Conservation (phyloP, 2,113 vertebrate genomes). For the Caretta caretta region DNA sequence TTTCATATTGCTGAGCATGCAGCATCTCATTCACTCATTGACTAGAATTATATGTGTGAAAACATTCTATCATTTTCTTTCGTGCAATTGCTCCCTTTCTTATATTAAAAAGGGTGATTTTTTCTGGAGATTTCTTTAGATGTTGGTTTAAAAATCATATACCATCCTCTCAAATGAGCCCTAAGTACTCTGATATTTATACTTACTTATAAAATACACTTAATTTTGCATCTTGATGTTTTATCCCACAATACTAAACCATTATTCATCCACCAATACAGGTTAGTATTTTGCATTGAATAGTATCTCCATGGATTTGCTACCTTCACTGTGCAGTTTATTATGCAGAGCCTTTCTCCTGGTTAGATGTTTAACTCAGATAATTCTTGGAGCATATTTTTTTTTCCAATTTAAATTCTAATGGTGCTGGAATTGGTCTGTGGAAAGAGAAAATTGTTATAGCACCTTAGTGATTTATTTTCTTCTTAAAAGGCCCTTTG, state of each 20-base stretch:
- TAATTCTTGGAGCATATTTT: neutral
- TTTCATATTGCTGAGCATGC: neutral
- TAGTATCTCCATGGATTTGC: neutral
- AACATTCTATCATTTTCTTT: neutral
- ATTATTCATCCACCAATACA: neutral
- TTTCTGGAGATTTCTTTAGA: too few relatives aligned
- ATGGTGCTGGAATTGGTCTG: neutral
- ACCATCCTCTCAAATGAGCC: neutral
- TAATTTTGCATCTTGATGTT: neutral
- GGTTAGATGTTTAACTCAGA: neutral
- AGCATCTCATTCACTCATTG: neutral
- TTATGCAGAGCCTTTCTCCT: neutral
- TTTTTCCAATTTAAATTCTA: conserved; percentile 15
- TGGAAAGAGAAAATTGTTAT: neutral
- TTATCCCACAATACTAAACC: neutral
- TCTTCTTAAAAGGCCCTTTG: neutral
- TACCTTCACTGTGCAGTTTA: neutral
- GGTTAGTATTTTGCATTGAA: neutral
- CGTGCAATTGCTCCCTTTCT: neutral
- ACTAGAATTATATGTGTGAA: neutral
- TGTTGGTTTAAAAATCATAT: too few relatives aligned
- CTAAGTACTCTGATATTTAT: neutral
- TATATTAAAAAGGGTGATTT: too few relatives aligned
- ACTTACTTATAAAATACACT: neutral
- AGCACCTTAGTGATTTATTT: neutral